phyloP scores from a whole-genome alignment of 2,113 vertebrate species.

The Triplophysa dalaica region DNA sequence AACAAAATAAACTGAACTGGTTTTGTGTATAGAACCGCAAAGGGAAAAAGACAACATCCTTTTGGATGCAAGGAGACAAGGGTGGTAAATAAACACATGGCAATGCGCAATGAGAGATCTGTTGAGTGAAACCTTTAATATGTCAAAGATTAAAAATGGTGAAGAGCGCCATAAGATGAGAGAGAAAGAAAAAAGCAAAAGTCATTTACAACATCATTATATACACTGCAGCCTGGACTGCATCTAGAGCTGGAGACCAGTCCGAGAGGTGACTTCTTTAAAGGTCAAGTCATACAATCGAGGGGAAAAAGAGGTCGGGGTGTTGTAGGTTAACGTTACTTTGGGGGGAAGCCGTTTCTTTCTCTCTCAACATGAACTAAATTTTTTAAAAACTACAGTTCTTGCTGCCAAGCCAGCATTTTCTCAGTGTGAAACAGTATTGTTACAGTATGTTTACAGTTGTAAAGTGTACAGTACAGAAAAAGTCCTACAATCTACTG shows the following conservation, averaged over 20 bases:
- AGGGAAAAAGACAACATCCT: constrained; percentile 26
- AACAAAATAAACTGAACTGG: constrained; percentile 86
- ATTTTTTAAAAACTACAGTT: constrained; percentile 99
- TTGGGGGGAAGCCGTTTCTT: constrained; percentile 92
- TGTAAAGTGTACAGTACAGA: constrained; percentile 95
- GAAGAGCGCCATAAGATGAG: constrained; percentile 79
- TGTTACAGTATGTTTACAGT: constrained; percentile 99
- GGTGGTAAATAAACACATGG: constrained; percentile 66
- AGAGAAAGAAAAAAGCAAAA: constrained; percentile 74
- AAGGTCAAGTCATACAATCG: constrained; percentile 99
- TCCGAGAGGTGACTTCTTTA: constrained; percentile 95
- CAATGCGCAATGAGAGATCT: constrained; percentile 60
- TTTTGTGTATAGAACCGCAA: constrained; percentile 66
- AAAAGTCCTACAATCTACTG: constrained; percentile 97
- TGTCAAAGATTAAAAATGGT: constrained; percentile 74
- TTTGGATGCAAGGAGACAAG: constrained; percentile 52
- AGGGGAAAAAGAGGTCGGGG: constrained; percentile 98
- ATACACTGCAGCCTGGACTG: constrained; percentile 94
- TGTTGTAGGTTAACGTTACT: constrained; percentile 99
- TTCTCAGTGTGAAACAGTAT: constrained; percentile 95
- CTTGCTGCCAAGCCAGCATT: constrained; percentile 90
- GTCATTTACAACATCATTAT: constrained; percentile 98
- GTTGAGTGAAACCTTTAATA: constrained; percentile 65
- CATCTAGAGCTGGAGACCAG: constrained; percentile 97
- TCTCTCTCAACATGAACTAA: constrained; percentile 92